Evolutionary conservation across 2,113 vertebrate species (phyloP).

Genomic region (Cettia cetti): DNA sequence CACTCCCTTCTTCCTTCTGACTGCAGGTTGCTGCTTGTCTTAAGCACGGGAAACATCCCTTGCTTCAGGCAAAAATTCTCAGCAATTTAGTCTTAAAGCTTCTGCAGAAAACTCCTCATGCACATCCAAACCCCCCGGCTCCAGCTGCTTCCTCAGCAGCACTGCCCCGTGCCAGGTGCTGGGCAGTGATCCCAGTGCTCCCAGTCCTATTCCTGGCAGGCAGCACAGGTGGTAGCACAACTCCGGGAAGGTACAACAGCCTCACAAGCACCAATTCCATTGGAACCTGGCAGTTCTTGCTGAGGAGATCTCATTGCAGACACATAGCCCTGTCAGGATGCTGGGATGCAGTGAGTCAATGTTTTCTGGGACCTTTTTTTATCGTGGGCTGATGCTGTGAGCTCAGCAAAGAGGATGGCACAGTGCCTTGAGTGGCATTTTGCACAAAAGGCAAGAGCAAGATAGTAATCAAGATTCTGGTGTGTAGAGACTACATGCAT

Average conservation of each 20-base stretch:
- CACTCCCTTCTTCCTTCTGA: slow-evolving; percentile 26
- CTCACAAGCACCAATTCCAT: not conserved
- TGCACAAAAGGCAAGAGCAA: not conserved
- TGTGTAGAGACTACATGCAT: not conserved
- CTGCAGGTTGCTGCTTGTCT: slow-evolving; percentile 71
- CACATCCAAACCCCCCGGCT: not conserved
- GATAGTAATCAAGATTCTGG: not conserved
- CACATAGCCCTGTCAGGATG: not conserved
- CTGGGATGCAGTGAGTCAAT: not conserved
- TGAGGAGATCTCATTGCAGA: not conserved
- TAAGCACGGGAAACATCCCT: slow-evolving; percentile 55
- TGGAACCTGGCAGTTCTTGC: not conserved
- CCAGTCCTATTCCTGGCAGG: not conserved
- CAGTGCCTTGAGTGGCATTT: not conserved
- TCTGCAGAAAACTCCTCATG: slow-evolving; percentile 20
- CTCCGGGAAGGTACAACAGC: not conserved
- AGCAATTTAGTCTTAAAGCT: slow-evolving; percentile 14
- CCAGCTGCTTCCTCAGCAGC: slow-evolving; percentile 49
- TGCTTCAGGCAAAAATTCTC: slow-evolving; percentile 68
- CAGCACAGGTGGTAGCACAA: not conserved
- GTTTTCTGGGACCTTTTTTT: not conserved
- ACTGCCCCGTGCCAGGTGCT: slow-evolving; percentile 20
- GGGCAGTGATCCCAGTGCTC: not conserved
- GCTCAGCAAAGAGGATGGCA: slow-evolving; percentile 8
- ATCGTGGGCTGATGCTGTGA: not conserved